Evolutionary conservation across 2,797 vertebrate genomes (phyloP).

Genomic region (Semaprochilodus insignis): DNA sequence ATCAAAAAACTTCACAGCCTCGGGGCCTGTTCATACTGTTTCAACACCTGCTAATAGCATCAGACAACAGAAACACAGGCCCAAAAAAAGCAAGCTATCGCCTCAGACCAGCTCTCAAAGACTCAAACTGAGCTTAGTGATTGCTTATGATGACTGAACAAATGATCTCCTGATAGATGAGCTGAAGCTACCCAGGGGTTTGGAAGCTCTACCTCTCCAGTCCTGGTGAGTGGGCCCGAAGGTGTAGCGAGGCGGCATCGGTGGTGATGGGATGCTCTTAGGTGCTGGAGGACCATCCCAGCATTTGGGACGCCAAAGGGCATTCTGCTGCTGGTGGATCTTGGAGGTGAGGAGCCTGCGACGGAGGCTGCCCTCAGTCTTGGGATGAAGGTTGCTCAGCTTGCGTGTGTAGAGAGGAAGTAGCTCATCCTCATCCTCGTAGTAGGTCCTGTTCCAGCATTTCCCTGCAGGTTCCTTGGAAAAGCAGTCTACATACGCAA

Average conservation of each 20-base stretch:
- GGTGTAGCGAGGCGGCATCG: constrained; percentile 19
- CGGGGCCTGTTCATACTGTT: constrained; percentile 10
- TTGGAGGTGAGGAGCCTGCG: constrained; percentile 59
- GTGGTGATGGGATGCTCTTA: constrained; percentile 27
- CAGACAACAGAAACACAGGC: constrained; percentile 26
- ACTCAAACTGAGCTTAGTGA: neutral
- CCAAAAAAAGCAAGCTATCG: neutral
- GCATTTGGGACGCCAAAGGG: constrained; percentile 45
- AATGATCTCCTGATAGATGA: constrained; percentile 1
- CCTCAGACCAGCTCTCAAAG: neutral
- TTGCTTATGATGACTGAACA: constrained; percentile 15
- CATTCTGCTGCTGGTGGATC: constrained; percentile 61
- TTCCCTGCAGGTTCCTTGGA: constrained; percentile 48
- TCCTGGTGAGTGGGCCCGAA: constrained; percentile 37
- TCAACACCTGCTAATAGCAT: constrained; percentile 44
- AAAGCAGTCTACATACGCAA: constrained; percentile 59
- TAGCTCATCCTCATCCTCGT: constrained; percentile 64
- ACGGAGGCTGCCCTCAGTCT: constrained; percentile 58
- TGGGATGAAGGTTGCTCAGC: constrained; percentile 49
- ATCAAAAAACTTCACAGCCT: constrained; percentile 37
- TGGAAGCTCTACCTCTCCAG: constrained; percentile 50
- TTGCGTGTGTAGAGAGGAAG: constrained; percentile 54
- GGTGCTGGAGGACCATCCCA: constrained; percentile 31
- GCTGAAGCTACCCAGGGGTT: neutral
- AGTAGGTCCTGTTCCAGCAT: constrained; percentile 60